Percentiles rank a stretch among this genome's conserved stretches.
Evolutionary conservation across 2,797 vertebrate species (phyloP).

Genomic region (Stomatorhinus walkeri): DNA sequence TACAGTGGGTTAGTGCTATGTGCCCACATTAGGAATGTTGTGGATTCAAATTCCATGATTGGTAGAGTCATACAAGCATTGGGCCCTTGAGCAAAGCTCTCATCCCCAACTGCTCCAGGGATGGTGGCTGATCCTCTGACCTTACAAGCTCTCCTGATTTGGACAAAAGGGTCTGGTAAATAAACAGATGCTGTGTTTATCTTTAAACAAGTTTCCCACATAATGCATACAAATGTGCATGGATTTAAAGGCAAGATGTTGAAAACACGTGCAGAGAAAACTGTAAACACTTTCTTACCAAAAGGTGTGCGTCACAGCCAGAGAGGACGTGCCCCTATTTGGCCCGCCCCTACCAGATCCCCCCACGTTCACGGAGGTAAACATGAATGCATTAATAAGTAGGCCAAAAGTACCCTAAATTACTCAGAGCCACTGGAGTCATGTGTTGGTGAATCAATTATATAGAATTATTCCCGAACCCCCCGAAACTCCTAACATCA

Average conservation of each 20-base stretch:
- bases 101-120: background rate
- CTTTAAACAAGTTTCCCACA: background rate
- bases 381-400: conserved; percentile 9
- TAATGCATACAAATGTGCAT: background rate
- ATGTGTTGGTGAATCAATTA: background rate
- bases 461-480: background rate
- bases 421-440: background rate
- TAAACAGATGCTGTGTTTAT: background rate
- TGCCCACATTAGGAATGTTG: background rate
- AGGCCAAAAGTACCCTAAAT: background rate
- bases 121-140: background rate
- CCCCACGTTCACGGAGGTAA: conserved; percentile 63
- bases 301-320: conserved; percentile 63
- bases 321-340: conserved; percentile 68
- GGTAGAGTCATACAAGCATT: background rate
- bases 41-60: background rate
- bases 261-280: background rate
- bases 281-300: background rate
- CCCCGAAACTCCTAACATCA: background rate
- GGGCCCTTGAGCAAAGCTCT: background rate
- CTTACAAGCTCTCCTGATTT: background rate
- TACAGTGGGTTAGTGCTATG: background rate
- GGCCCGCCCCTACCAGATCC: conserved; percentile 64
- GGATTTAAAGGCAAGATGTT: background rate
- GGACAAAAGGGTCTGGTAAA: background rate